phyloP scores from a whole-genome alignment of 1,140 invertebrate genomes.

The Drosophila tani region DNA sequence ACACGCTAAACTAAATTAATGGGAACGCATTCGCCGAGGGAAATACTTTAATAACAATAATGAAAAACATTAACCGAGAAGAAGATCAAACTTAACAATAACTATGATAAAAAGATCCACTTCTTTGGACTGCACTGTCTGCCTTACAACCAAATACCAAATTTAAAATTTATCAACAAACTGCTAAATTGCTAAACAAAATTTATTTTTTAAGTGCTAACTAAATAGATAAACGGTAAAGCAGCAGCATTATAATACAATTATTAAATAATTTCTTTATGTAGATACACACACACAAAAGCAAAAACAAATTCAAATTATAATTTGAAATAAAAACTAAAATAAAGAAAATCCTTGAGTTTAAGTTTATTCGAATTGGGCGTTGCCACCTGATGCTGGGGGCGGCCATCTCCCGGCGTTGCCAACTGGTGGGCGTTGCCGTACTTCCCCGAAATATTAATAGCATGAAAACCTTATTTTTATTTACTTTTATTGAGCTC shows the following conservation, averaged over 20 bases:
- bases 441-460: no score
- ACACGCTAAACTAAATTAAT: conserved; percentile 50
- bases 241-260: conserved; percentile 46
- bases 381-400: conserved; percentile 7
- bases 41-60: conserved; percentile 13
- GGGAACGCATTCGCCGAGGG: conserved; percentile 39
- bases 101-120: conserved; percentile 38
- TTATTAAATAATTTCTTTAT: conserved; percentile 65
- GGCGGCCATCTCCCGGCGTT: no score
- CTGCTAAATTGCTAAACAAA: conserved; percentile 36
- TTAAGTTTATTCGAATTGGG: conserved; percentile 1
- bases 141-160: conserved; percentile 63
- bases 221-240: conserved; percentile 31
- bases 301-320: conserved; percentile 55
- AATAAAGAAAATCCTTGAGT: conserved; percentile 7
- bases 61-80: conserved; percentile 15
- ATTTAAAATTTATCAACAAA: conserved; percentile 37
- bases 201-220: conserved; percentile 40
- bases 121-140: conserved; percentile 75
- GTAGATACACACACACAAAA: conserved; percentile 54
- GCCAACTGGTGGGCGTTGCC: neutral
- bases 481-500: no score
- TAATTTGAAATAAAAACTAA: conserved; percentile 62
- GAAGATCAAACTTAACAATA: conserved; percentile 37
- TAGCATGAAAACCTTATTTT: no score